Evolutionary conservation across 2,797 vertebrate genomes (phyloP).

Genomic region (Heterohyrax brucei): DNA sequence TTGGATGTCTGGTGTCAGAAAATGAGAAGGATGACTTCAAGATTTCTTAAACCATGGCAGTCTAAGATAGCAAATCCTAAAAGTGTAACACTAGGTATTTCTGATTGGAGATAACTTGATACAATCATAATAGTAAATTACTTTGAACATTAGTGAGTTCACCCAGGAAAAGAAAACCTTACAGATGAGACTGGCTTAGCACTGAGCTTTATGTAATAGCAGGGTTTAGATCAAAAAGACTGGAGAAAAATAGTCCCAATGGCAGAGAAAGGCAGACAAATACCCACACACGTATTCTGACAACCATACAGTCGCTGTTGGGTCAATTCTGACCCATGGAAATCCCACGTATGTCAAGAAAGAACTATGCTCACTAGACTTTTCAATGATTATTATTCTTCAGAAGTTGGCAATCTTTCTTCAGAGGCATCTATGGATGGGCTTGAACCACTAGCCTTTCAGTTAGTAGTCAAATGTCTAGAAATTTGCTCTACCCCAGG

Average conservation of each 20-base stretch:
- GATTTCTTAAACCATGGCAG: conserved; percentile 36
- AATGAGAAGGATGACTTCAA: neutral
- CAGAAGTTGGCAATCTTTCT: neutral
- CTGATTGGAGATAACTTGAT: neutral
- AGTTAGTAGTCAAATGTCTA: neutral
- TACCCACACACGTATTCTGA: too few species aligned
- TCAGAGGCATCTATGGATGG: neutral
- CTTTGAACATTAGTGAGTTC: neutral
- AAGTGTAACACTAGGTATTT: neutral
- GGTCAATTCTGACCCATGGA: neutral
- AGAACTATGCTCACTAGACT: neutral
- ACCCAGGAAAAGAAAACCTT: neutral
- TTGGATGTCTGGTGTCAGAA: neutral
- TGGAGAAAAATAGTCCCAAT: neutral
- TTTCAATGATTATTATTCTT: neutral
- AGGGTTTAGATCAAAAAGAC: neutral
- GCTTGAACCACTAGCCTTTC: neutral
- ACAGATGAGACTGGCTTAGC: neutral
- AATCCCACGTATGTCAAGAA: too few species aligned
- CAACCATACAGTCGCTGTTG: too few species aligned
- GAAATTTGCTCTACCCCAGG: neutral
- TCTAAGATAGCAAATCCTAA: conserved; percentile 29
- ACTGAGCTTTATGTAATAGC: neutral
- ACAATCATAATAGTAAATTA: neutral
- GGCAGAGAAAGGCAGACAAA: neutral